These are phyloP conservation scores for Platysternon megacephalum DNA, from an alignment of 2,113 vertebrate genomes.

Conservation along the genomic window DNA sequence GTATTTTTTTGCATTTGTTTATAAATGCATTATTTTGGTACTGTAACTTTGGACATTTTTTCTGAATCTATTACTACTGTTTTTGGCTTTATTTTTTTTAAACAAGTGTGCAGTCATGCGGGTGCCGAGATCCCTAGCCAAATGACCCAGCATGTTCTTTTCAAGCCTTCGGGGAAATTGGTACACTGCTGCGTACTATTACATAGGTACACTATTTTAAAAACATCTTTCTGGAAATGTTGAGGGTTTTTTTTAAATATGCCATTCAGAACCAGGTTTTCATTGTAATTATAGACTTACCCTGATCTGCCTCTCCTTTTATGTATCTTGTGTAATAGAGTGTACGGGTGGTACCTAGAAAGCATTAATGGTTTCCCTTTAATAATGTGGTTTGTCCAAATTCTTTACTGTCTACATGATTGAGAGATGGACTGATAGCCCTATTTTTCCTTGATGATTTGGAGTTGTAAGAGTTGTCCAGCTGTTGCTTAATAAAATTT, in stretches of 20 bases:
- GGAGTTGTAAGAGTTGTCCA: slow-evolving; percentile 86
- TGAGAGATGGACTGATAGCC: slow-evolving; percentile 77
- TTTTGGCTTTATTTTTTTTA: background rate
- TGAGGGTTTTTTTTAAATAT: slow-evolving; percentile 9
- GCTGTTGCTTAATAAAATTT: slow-evolving; percentile 91
- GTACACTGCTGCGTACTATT: slow-evolving; percentile 13
- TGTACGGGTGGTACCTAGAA: slow-evolving; percentile 77
- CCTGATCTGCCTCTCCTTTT: slow-evolving; percentile 68
- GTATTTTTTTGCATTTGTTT: slow-evolving; percentile 79
- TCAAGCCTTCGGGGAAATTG: slow-evolving; percentile 20
- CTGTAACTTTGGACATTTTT: slow-evolving; percentile 71
- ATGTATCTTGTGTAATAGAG: slow-evolving; percentile 75
- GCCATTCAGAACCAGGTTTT: slow-evolving; percentile 36
- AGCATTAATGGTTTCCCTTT: slow-evolving; percentile 77
- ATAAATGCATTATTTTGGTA: slow-evolving; percentile 81
- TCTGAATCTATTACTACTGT: slow-evolving; percentile 19
- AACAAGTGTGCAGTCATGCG: slow-evolving; percentile 37
- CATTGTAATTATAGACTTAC: slow-evolving; percentile 57
- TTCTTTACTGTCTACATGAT: slow-evolving; percentile 83
- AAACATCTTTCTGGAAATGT: slow-evolving; percentile 29
- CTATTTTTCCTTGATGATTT: slow-evolving; percentile 82
- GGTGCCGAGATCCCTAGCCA: slow-evolving; percentile 60
- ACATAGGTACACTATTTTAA: slow-evolving; percentile 11
- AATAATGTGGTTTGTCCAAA: slow-evolving; percentile 81
- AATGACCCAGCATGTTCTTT: slow-evolving; percentile 74